Conservation (phyloP, 2,113 vertebrate species). For the Tupaia chinensis region DNA sequence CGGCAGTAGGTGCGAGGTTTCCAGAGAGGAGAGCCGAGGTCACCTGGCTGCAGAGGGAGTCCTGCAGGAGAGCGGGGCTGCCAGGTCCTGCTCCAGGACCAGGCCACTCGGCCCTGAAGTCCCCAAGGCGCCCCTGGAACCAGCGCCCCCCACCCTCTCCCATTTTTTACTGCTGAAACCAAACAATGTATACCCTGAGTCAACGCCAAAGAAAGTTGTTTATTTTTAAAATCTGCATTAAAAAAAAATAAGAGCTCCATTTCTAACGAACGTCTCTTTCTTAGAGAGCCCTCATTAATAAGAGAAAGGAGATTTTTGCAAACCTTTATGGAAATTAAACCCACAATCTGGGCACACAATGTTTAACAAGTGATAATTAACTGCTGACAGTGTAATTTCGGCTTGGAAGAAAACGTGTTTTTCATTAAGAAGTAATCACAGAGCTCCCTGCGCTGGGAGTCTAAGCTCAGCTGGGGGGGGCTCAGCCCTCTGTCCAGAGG, state of each 20-base stretch:
- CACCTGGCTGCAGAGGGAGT: background rate
- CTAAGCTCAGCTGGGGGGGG: background rate
- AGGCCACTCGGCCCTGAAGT: background rate
- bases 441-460: conserved; percentile 19
- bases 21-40: background rate
- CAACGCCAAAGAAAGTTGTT: conserved; percentile 62
- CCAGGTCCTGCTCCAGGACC: too few species aligned
- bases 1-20: background rate
- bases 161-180: background rate
- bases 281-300: conserved; percentile 58
- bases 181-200: conserved; percentile 3
- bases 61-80: background rate
- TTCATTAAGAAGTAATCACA: conserved; percentile 82
- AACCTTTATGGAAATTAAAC: conserved; percentile 77
- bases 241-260: background rate
- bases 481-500: background rate
- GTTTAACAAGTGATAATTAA: conserved; percentile 89
- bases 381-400: conserved; percentile 84
- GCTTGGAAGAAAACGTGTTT: conserved; percentile 79
- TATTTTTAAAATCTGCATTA: conserved; percentile 73
- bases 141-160: rapidly evolving
- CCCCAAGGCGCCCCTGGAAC: background rate
- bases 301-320: conserved; percentile 53
- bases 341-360: conserved; percentile 61
- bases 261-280: conserved; percentile 56